Evolutionary conservation across 1,140 invertebrate species (phyloP), one percentile per base, ranked within the genome.

Genomic region (Drosophila pandora): DNA sequence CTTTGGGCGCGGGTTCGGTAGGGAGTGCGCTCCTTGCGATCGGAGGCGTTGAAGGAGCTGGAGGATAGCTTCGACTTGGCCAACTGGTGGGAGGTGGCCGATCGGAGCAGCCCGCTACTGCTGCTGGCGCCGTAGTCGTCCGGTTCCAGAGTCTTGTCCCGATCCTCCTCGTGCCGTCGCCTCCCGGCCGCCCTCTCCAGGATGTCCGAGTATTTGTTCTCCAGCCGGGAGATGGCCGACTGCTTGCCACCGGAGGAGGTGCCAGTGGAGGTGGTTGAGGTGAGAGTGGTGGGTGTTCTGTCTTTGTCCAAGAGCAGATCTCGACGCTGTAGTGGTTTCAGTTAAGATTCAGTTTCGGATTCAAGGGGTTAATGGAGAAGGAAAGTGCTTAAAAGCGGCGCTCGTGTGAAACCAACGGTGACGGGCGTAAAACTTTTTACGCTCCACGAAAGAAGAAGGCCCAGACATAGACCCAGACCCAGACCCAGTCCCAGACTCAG

Each of bases 131-230:
- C 78, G 28, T 87, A 87, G 37, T 90, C 80, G 57, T 93, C 95
- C 0, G 95, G 94, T 69, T 95, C 95, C 25, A 95, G 80, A 0
- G 95, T 95, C 90, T 94, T 94, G 61, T 96, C 95, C 5, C 93
- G 92, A 90, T 95, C 94, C 71, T 76, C 92, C 92, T 73, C 91
- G 53, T 85, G 69, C 61, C 94, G 94, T 78, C 93, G 93, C 70
- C 93, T 92, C 12, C 92, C 90, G 1, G 94, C 94, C 55, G 95
- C 94, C 65, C 93, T 93, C 69, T 96, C 95, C 64, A 96, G 92
- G 17, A 95, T 93, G 8, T 94, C 93, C 8, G 94, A 94, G 91
- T 96, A 96, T 91, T 96, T 96, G 76, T 96, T 95, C 90, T 96
- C 95, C 60, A 96, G 89, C 2, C 95, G 93, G 62, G 91, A 94